These are phyloP conservation scores for Fringilla coelebs DNA, from an alignment of 2,797 vertebrate species.

Conservation along the genomic window DNA sequence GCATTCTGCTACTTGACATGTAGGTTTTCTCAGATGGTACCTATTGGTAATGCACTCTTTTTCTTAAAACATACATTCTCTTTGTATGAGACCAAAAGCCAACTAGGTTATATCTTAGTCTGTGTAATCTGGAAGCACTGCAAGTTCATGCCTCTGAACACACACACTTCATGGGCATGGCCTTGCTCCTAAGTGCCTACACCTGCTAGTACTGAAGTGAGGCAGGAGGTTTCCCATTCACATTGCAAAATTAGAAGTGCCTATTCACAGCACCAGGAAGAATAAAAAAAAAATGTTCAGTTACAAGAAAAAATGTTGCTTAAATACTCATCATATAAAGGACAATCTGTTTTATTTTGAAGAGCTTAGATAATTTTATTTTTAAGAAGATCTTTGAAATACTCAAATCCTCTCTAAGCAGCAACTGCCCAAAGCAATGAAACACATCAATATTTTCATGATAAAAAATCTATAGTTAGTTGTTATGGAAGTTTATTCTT, in stretches of 20 bases:
- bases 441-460: not conserved
- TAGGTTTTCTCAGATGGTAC: not conserved
- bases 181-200: not conserved
- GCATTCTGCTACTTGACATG: not conserved
- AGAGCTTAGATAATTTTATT: not conserved
- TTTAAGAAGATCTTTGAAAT: constrained; percentile 21
- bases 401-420: not conserved
- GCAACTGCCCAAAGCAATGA: not conserved
- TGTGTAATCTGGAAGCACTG: not conserved
- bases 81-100: not conserved
- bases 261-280: not conserved
- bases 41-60: not conserved
- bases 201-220: not conserved
- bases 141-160: not conserved
- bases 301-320: not conserved
- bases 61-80: not conserved
- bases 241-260: not conserved
- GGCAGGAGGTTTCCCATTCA: not conserved
- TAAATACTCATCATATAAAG: not conserved
- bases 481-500: constrained; percentile 31
- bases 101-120: not conserved
- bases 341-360: not conserved
- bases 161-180: accelerated
- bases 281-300: not conserved
- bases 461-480: not conserved